Conservation (phyloP, 64 coral and sea anemone species). For the Montipora capricornis region DNA sequence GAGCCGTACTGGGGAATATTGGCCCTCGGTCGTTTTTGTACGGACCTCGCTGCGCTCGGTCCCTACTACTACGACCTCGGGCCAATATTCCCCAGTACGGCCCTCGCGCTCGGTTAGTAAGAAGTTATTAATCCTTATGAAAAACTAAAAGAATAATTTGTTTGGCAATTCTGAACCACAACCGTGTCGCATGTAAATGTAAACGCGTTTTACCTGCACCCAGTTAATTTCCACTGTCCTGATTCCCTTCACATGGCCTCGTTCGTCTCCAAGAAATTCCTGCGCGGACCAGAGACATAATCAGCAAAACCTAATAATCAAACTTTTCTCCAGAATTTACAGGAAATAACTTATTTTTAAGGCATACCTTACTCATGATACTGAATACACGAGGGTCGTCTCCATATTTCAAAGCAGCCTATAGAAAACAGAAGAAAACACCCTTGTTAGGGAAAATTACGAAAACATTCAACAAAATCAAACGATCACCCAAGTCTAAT, state of each 20-base stretch:
- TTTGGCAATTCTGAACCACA: background rate
- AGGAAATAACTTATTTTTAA: background rate
- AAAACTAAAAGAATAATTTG: background rate
- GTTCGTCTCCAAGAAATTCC: constrained; percentile 92
- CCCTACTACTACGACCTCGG: too few species aligned
- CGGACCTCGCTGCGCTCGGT: too few species aligned
- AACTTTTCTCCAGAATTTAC: background rate
- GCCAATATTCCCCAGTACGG: too few species aligned
- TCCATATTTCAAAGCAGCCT: constrained; percentile 95
- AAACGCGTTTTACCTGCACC: constrained; percentile 79
- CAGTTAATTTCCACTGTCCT: constrained; percentile 91
- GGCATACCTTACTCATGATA: constrained; percentile 93
- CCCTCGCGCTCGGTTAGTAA: too few species aligned
- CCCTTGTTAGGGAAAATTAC: background rate
- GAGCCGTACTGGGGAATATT: too few species aligned
- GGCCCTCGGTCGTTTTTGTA: too few species aligned
- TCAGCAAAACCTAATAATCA: background rate
- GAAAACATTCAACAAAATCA: background rate
- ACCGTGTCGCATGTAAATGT: too few species aligned
- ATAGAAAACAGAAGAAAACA: background rate
- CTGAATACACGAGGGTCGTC: constrained; percentile 90
- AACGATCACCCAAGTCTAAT: too few species aligned
- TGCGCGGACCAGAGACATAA: constrained; percentile 16
- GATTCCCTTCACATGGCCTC: constrained; percentile 91
- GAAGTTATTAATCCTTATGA: too few species aligned